These are phyloP conservation scores for Sminthurinus aureus DNA, from an alignment of 2,888 invertebrate genomes.

Conservation along the genomic window DNA sequence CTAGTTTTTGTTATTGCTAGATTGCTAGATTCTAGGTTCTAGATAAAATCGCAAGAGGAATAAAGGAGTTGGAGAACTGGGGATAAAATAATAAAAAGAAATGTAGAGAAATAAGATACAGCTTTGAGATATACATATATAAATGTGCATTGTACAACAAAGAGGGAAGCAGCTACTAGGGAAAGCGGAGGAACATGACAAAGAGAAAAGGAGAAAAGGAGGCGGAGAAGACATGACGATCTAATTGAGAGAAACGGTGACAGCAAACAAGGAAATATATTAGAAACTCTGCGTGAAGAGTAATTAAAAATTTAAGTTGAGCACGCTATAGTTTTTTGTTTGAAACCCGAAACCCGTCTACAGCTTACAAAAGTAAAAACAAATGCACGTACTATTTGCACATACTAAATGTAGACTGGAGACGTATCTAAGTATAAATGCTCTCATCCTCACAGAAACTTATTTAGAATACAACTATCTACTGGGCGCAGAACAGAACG, in stretches of 20 bases:
- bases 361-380: background rate
- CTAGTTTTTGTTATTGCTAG: too few species aligned
- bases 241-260: conserved; percentile 26
- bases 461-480: background rate
- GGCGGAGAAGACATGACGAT: conserved; percentile 10
- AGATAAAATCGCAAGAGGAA: too few species aligned
- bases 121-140: background rate
- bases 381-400: too few species aligned
- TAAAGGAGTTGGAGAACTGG: background rate
- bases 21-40: too few species aligned
- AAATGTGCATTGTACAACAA: background rate
- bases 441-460: background rate
- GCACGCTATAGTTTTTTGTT: background rate
- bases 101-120: background rate
- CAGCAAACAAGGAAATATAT: conserved; percentile 31
- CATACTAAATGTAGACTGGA: too few species aligned
- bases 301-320: conserved; percentile 34
- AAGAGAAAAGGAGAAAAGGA: background rate
- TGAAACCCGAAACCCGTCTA: background rate
- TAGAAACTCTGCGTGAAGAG: conserved; percentile 23
- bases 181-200: background rate
- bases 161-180: background rate
- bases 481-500: background rate
- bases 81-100: background rate
- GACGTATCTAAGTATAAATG: too few species aligned